Evolutionary conservation across 1,140 invertebrate genomes (phyloP).

Genomic region (Heliothis subflexa): DNA sequence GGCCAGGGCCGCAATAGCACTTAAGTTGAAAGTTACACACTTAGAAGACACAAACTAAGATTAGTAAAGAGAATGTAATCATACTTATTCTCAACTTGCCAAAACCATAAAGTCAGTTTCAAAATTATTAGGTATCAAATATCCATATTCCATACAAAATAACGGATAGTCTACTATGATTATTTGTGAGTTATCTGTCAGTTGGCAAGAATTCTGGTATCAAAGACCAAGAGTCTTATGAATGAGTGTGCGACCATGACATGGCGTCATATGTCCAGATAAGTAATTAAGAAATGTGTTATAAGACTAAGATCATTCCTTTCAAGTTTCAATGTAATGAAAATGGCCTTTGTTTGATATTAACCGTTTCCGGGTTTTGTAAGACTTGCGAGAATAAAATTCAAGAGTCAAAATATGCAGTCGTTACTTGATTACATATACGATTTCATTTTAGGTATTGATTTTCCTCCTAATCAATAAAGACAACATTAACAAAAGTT

Average conservation of each 20-base stretch:
- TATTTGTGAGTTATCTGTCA: no score
- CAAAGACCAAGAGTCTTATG: background rate
- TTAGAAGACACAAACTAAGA: slow-evolving; percentile 4
- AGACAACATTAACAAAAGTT: no score
- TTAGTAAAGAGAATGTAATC: background rate
- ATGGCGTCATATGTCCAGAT: background rate
- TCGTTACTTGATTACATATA: no score
- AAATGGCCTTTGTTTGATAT: slow-evolving; percentile 6
- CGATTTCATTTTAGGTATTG: no score
- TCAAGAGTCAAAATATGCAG: no score
- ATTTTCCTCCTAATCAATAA: no score
- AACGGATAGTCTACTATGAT: no score
- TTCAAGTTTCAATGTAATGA: slow-evolving; percentile 10
- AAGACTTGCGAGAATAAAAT: background rate
- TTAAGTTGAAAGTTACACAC: background rate
- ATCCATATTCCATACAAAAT: no score
- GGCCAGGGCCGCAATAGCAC: background rate
- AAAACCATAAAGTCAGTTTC: no score
- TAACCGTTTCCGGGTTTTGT: background rate
- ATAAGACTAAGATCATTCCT: background rate
- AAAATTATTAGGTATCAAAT: no score
- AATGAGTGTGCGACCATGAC: slow-evolving; percentile 27
- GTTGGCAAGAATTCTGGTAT: no score
- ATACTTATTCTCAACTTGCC: background rate
- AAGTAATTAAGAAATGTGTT: slow-evolving; percentile 19